A percentile compares a stretch with the other conserved stretches of the same genome.
These are phyloP conservation scores for Burhinus oedicnemus DNA, from an alignment of 2,113 vertebrate genomes.

Conservation along the genomic window DNA sequence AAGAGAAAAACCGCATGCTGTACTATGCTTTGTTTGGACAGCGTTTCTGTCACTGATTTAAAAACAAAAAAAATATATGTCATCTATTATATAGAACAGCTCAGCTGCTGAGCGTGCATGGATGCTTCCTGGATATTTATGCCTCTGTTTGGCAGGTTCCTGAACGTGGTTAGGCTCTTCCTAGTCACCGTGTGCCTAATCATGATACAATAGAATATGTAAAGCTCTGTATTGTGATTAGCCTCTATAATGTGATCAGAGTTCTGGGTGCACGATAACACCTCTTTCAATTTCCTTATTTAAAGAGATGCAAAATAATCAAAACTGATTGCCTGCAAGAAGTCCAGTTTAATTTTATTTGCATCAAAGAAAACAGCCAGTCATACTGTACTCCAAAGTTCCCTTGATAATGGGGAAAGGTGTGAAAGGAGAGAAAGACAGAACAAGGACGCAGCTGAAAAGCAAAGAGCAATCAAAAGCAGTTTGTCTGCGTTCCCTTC, in stretches of 20 bases:
- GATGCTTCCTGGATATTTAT: neutral
- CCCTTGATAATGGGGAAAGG: neutral
- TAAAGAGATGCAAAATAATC: neutral
- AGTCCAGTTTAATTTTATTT: neutral
- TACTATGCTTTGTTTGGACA: neutral
- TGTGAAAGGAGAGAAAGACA: neutral
- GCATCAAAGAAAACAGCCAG: neutral
- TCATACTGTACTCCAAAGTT: neutral
- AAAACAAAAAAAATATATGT: neutral
- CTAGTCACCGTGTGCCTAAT: neutral
- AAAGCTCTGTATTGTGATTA: neutral
- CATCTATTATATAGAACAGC: neutral
- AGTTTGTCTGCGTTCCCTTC: neutral
- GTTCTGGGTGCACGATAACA: neutral
- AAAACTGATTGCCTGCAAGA: neutral
- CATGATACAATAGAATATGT: accelerated
- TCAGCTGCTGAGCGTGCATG: neutral
- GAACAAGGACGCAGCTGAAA: neutral
- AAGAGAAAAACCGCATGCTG: neutral
- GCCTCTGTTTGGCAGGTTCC: neutral
- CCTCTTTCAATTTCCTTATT: neutral
- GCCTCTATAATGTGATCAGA: neutral
- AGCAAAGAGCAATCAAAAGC: neutral
- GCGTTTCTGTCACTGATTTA: neutral
- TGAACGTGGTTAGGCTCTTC: neutral